Conservation (phyloP, 2,797 vertebrate species). For the Tenualosa ilisha region DNA sequence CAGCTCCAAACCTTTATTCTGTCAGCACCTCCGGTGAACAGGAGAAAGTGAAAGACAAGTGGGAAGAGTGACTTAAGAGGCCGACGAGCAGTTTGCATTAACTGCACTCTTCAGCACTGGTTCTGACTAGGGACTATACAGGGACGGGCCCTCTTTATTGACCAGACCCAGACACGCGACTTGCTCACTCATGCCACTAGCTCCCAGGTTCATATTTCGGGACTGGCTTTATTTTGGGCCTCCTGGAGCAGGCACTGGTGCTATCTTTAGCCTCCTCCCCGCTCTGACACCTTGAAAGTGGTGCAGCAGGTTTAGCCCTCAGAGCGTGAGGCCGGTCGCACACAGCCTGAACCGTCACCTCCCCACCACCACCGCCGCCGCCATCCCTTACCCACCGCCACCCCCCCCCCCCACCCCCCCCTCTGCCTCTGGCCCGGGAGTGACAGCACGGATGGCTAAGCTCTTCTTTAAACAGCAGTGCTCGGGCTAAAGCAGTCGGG, state of each 20-base stretch:
- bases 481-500: neutral
- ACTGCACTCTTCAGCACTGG: neutral
- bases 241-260: neutral
- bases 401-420: neutral
- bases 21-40: neutral
- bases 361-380: neutral
- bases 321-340: neutral
- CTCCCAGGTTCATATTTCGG: constrained; percentile 14
- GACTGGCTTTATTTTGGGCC: constrained; percentile 13
- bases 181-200: neutral
- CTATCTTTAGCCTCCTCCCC: neutral
- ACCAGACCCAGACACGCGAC: neutral
- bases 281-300: constrained; percentile 11
- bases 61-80: neutral
- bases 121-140: neutral
- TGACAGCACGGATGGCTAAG: constrained; percentile 25
- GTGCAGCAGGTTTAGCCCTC: constrained; percentile 9
- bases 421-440: neutral
- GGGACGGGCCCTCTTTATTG: neutral
- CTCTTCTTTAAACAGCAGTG: constrained; percentile 21
- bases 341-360: constrained; percentile 2
- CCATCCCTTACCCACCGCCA: no score
- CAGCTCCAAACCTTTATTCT: constrained; percentile 13
- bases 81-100: neutral
- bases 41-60: constrained; percentile 7